phyloP scores from a whole-genome alignment of 2,797 vertebrate genomes.

The Syngnathus acus region DNA sequence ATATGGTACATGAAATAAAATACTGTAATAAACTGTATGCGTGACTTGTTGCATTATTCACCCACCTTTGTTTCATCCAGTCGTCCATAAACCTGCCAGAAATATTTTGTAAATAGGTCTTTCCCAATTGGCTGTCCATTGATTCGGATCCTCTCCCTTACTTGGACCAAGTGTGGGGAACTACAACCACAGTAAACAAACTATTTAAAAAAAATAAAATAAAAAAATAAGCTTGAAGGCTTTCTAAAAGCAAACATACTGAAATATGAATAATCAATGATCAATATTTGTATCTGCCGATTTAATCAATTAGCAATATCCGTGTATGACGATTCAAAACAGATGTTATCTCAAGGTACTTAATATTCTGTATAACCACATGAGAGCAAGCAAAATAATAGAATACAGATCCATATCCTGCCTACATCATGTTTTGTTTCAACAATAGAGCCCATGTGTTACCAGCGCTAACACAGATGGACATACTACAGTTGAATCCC shows the following conservation, averaged over 20 bases:
- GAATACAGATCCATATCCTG: no score
- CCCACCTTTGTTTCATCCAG: conserved; percentile 85
- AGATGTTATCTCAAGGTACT: not conserved
- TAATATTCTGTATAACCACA: no score
- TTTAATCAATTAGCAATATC: no score
- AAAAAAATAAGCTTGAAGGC: not conserved
- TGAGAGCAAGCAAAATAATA: no score
- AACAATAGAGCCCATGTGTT: no score
- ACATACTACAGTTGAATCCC: no score
- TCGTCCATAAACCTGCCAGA: conserved; percentile 86
- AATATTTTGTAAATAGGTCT: conserved; percentile 89
- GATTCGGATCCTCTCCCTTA: conserved; percentile 90
- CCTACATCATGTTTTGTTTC: no score
- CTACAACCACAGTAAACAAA: conserved; percentile 46
- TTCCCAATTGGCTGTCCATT: conserved; percentile 86
- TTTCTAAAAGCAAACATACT: no score
- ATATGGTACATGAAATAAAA: not conserved
- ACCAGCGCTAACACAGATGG: no score
- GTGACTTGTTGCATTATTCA: not conserved
- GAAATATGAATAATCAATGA: not conserved
- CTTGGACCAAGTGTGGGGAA: conserved; percentile 93
- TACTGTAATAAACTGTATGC: not conserved
- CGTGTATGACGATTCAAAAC: not conserved
- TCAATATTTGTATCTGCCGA: not conserved
- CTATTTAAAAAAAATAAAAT: not conserved